Evolutionary conservation across 2,113 vertebrate genomes (phyloP).

Genomic region (Pleuronectes platessa): DNA sequence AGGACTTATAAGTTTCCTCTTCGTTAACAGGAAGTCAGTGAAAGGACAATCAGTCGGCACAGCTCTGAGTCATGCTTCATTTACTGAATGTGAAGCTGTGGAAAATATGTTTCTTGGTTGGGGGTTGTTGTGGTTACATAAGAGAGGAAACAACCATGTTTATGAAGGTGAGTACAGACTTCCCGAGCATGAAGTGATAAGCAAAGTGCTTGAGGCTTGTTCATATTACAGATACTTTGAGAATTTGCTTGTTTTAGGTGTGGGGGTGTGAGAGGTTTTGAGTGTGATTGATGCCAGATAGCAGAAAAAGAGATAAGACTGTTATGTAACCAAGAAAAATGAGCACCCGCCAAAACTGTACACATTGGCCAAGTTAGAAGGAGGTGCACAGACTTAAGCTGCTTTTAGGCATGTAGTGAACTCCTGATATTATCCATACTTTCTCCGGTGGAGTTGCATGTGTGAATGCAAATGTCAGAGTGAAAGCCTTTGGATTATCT

Average conservation of each 20-base stretch:
- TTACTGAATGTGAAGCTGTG: not conserved
- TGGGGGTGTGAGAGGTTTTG: not conserved
- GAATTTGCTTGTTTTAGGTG: slow-evolving; percentile 5
- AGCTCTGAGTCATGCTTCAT: slow-evolving; percentile 8
- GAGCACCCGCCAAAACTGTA: slow-evolving; percentile 14
- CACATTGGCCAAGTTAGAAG: not conserved
- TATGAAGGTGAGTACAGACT: not conserved
- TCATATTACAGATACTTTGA: slow-evolving; percentile 6
- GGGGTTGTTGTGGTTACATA: slow-evolving; percentile 19
- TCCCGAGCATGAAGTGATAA: slow-evolving; percentile 2
- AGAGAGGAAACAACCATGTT: slow-evolving; percentile 1
- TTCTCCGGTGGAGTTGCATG: no score
- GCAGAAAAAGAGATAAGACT: slow-evolving; percentile 18
- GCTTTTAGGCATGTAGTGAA: no score
- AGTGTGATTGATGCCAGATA: slow-evolving; percentile 25
- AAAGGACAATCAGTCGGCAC: slow-evolving; percentile 47
- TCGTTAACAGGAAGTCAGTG: slow-evolving; percentile 60
- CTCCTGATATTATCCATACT: no score
- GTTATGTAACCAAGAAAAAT: slow-evolving; percentile 38
- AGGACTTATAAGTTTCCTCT: slow-evolving; percentile 36
- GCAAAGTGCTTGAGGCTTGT: slow-evolving; percentile 5
- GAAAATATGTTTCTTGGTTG: not conserved
- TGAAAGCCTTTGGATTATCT: no score
- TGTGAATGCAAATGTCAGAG: no score
- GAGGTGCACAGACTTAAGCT: slow-evolving; percentile 6